phyloP scores from a whole-genome alignment of 2,888 invertebrate species.

The Protula sp. region DNA sequence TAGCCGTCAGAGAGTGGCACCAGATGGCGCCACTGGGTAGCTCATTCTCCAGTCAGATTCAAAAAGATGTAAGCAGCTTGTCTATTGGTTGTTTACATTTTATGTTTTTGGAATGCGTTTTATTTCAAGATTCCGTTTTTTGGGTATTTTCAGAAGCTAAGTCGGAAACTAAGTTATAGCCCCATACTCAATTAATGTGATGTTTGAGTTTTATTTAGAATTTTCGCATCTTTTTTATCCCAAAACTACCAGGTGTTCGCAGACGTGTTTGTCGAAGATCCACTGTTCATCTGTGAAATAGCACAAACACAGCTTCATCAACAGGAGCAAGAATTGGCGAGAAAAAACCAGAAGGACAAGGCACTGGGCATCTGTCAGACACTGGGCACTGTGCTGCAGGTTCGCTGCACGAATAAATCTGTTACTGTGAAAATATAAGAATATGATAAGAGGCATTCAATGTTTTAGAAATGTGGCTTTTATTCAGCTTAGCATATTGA shows the following conservation, averaged over 20 bases:
- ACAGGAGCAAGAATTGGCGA: constrained; percentile 28
- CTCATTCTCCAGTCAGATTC: constrained; percentile 39
- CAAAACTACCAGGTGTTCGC: constrained; percentile 49
- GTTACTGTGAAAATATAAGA: too few relatives aligned
- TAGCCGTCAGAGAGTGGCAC: constrained; percentile 40
- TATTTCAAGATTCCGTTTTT: too few relatives aligned
- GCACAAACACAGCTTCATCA: constrained; percentile 33
- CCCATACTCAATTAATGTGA: too few relatives aligned
- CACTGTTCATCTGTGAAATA: constrained; percentile 42
- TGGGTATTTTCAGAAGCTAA: too few relatives aligned
- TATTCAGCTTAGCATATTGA: too few relatives aligned
- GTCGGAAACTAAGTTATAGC: too few relatives aligned
- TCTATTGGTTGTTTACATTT: background rate
- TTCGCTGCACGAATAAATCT: too few relatives aligned
- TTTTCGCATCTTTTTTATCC: too few relatives aligned
- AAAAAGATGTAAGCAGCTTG: constrained; percentile 44
- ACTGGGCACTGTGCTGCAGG: constrained; percentile 40
- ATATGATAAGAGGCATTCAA: too few relatives aligned
- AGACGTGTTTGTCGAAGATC: constrained; percentile 47
- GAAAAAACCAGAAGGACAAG: constrained; percentile 34
- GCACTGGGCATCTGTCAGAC: constrained; percentile 34
- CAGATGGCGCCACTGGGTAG: constrained; percentile 37
- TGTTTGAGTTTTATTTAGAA: too few relatives aligned
- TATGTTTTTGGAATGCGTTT: background rate
- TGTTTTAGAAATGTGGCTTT: too few relatives aligned